phyloP scores from a whole-genome alignment of 2,888 invertebrate genomes.

The Agonopterix arenella region DNA sequence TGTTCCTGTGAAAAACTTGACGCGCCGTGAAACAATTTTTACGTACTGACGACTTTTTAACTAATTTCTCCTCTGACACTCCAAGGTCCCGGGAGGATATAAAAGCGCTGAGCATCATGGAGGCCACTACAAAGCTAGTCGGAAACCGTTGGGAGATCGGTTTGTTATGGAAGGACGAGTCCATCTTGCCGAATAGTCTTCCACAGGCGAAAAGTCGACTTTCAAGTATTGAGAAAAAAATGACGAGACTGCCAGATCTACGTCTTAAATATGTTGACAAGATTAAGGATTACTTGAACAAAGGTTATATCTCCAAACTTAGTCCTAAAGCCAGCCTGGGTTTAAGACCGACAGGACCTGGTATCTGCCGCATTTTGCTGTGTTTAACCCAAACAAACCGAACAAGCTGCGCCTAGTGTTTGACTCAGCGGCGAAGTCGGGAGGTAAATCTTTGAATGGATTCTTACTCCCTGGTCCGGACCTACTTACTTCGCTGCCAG shows the following conservation, averaged over 20 bases:
- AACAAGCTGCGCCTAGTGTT: constrained; percentile 8
- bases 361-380: constrained; percentile 9
- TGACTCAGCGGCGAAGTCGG: constrained; percentile 6
- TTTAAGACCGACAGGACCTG: constrained; percentile 1
- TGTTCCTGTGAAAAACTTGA: too few relatives aligned
- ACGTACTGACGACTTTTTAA: too few relatives aligned
- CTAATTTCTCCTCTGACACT: neutral
- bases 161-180: neutral
- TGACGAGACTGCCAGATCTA: neutral
- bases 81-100: neutral
- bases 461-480: constrained; percentile 16
- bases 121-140: neutral
- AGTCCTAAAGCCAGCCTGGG: neutral
- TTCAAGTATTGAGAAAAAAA: neutral
- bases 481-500: constrained; percentile 18
- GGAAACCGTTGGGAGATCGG: neutral
- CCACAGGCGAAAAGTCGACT: neutral
- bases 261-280: neutral
- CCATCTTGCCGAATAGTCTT: neutral
- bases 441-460: constrained; percentile 7
- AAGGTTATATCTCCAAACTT: neutral
- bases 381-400: neutral
- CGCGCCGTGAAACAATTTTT: too few relatives aligned
- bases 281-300: neutral
- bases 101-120: neutral